A percentile compares a stretch with the other conserved stretches of the same genome.
These are phyloP conservation scores for Caenorhabditis inopinata DNA, from an alignment of 1,140 invertebrate genomes.

Conservation along the genomic window DNA sequence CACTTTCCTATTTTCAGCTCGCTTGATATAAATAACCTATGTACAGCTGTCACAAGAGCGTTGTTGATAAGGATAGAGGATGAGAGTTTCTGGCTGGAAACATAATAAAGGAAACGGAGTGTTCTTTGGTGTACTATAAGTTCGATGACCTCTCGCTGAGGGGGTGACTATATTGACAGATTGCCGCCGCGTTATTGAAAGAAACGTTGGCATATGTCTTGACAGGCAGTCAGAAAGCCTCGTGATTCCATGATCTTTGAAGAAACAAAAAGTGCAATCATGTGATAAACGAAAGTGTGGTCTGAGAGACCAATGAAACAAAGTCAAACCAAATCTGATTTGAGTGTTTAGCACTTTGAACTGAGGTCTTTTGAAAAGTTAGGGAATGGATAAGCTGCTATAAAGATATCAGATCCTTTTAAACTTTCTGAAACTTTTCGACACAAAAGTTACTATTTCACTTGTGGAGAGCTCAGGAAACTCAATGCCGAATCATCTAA, in stretches of 20 bases:
- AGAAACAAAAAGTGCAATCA: not conserved
- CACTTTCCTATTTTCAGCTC: not conserved
- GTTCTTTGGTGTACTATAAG: not conserved
- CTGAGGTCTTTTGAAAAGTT: too few relatives aligned
- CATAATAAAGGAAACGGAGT: not conserved
- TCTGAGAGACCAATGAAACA: not conserved
- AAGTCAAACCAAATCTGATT: too few relatives aligned
- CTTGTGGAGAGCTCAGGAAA: too few relatives aligned
- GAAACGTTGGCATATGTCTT: too few relatives aligned
- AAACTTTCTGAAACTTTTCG: not conserved
- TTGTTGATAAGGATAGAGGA: not conserved
- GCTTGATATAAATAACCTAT: not conserved
- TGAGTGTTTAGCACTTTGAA: too few relatives aligned
- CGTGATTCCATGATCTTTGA: slow-evolving; percentile 8
- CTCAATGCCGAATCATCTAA: too few relatives aligned
- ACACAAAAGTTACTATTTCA: too few relatives aligned
- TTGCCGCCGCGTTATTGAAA: not conserved
- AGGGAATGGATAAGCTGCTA: too few relatives aligned
- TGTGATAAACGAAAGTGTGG: not conserved
- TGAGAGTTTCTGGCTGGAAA: not conserved
- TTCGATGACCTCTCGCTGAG: not conserved
- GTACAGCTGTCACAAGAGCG: slow-evolving; percentile 4
- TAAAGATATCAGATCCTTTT: not conserved
- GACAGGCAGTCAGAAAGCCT: not conserved
- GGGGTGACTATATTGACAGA: not conserved